These are phyloP conservation scores for Hylomyscus alleni DNA, from an alignment of 2,797 vertebrate genomes.

Conservation along the genomic window DNA sequence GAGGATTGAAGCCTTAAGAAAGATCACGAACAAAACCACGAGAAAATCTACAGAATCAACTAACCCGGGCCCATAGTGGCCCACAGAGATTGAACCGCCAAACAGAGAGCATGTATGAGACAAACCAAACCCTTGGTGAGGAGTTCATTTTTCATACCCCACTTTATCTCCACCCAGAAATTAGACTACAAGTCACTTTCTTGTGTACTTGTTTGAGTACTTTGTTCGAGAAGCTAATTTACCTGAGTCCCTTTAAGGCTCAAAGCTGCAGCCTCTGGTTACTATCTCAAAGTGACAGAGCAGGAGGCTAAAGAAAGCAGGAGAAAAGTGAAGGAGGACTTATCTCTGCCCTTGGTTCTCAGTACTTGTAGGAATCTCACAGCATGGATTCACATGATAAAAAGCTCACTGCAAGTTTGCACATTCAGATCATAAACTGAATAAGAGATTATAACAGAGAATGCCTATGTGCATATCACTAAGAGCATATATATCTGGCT, in stretches of 20 bases:
- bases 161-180: background rate
- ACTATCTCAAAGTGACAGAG: background rate
- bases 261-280: too few relatives aligned
- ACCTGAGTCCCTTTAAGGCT: too few relatives aligned
- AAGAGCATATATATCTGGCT: background rate
- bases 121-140: background rate
- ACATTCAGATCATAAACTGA: background rate
- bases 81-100: background rate
- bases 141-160: background rate
- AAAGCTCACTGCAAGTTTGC: background rate
- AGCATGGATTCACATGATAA: background rate
- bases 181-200: background rate
- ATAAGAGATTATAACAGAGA: background rate
- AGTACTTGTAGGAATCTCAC: background rate
- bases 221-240: background rate
- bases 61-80: background rate
- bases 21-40: background rate
- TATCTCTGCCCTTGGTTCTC: background rate
- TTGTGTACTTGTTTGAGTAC: background rate
- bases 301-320: background rate
- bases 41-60: background rate
- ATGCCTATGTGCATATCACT: background rate
- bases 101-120: background rate
- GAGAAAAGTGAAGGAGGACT: background rate
- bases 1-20: background rate